Conservation (phyloP, 2,797 vertebrate genomes). For the Aythya fuligula region DNA sequence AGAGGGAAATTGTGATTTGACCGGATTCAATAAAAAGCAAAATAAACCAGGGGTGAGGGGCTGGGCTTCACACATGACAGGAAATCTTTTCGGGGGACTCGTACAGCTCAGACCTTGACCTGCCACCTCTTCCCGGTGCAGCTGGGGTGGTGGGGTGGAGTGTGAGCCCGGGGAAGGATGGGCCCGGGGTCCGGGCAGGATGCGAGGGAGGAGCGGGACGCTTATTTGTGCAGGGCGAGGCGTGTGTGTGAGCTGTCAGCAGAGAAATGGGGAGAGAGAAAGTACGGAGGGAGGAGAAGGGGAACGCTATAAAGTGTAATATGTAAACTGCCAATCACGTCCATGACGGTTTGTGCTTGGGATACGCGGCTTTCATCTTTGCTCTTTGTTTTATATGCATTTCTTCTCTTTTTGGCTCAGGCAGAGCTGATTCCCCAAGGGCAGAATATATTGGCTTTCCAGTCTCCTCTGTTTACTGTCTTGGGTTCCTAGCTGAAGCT, state of each 20-base stretch:
- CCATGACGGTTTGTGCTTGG: background rate
- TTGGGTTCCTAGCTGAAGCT: background rate
- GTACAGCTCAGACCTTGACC: background rate
- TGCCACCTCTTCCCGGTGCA: background rate
- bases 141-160: background rate
- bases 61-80: background rate
- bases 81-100: background rate
- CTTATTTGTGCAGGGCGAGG: background rate
- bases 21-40: constrained; percentile 19
- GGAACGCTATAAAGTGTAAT: constrained; percentile 39
- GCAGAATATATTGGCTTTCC: constrained; percentile 24
- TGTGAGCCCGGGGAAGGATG: background rate
- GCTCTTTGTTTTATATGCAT: background rate
- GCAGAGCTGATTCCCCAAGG: background rate
- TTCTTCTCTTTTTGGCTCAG: constrained; percentile 11
- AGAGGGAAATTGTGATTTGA: background rate
- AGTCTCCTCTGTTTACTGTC: constrained; percentile 22
- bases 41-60: constrained; percentile 8
- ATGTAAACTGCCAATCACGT: constrained; percentile 46
- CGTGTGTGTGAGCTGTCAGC: background rate
- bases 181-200: background rate
- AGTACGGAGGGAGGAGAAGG: background rate
- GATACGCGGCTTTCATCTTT: background rate
- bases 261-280: constrained; percentile 25
- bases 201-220: constrained; percentile 1